Evolutionary conservation across 2,888 invertebrate species (phyloP).

Genomic region (Lysandra coridon): DNA sequence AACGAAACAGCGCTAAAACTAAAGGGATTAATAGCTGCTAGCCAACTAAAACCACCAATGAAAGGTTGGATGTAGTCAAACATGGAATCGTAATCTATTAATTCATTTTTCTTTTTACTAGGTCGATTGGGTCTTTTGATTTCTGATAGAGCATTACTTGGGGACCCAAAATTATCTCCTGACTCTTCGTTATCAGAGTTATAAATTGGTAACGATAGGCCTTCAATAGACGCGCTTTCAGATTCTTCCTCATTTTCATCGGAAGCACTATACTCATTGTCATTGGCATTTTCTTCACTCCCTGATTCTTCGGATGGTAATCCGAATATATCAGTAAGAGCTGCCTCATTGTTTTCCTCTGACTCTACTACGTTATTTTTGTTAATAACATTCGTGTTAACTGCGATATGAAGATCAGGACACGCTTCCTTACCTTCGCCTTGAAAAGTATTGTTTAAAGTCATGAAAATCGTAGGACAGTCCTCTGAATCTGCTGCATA

Average conservation of each 20-base stretch:
- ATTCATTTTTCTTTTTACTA: slow-evolving; percentile 62
- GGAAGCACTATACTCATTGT: slow-evolving; percentile 59
- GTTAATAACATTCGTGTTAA: slow-evolving; percentile 85
- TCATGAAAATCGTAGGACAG: slow-evolving; percentile 81
- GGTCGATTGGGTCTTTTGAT: slow-evolving; percentile 56
- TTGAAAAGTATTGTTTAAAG: slow-evolving; percentile 76
- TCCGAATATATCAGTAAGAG: slow-evolving; percentile 62
- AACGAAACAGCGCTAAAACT: slow-evolving; percentile 81
- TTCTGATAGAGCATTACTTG: slow-evolving; percentile 55
- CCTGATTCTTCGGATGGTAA: slow-evolving; percentile 63
- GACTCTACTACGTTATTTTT: slow-evolving; percentile 76
- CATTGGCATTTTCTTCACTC: slow-evolving; percentile 53
- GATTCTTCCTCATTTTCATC: slow-evolving; percentile 57
- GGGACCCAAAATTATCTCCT: slow-evolving; percentile 50
- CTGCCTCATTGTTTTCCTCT: slow-evolving; percentile 61
- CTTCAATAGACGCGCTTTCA: slow-evolving; percentile 66
- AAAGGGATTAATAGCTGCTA: slow-evolving; percentile 80
- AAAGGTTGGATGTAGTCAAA: slow-evolving; percentile 75
- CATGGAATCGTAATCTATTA: slow-evolving; percentile 71
- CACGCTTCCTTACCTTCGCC: slow-evolving; percentile 83
- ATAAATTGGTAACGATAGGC: slow-evolving; percentile 59
- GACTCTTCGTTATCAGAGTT: slow-evolving; percentile 60
- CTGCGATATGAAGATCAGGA: slow-evolving; percentile 85
- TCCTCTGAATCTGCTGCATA: slow-evolving; percentile 68
- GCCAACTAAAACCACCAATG: slow-evolving; percentile 72